Conservation (phyloP, 2,888 invertebrate genomes). For the Nomada ruficornis region DNA sequence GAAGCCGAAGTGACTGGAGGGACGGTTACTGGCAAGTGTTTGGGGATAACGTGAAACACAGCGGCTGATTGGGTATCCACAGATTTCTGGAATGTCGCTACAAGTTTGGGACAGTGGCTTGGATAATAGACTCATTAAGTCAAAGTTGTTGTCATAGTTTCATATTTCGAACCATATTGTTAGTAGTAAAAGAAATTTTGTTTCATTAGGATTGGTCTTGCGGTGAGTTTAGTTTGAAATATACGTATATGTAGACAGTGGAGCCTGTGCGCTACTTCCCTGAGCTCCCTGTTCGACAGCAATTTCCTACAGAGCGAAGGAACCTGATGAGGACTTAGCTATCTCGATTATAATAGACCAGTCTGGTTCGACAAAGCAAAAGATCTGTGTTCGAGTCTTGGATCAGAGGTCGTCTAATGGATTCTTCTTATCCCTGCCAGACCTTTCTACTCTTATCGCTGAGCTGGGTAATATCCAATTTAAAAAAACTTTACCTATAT, state of each 20-base stretch:
- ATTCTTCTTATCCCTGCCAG: conserved; percentile 2
- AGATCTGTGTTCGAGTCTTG: background rate
- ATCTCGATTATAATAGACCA: conserved; percentile 28
- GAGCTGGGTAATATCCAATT: background rate
- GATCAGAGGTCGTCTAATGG: background rate
- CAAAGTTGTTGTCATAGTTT: background rate
- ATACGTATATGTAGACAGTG: background rate
- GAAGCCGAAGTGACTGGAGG: background rate
- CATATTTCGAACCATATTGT: too few species aligned
- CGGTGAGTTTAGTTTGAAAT: conserved; percentile 11
- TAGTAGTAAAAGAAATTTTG: background rate
- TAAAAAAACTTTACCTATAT: background rate
- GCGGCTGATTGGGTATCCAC: background rate
- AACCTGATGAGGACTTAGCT: conserved; percentile 13
- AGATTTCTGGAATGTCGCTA: background rate
- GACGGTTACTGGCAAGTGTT: background rate
- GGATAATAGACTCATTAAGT: background rate
- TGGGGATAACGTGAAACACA: too few species aligned
- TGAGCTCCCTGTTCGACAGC: background rate
- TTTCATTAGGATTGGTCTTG: background rate
- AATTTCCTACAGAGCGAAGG: conserved; percentile 8
- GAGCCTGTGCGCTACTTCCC: background rate
- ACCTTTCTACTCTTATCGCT: background rate
- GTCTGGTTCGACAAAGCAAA: conserved; percentile 6
- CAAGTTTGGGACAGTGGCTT: background rate